Conservation (phyloP, 2,888 invertebrate genomes). For the Lithophane leautieri region DNA sequence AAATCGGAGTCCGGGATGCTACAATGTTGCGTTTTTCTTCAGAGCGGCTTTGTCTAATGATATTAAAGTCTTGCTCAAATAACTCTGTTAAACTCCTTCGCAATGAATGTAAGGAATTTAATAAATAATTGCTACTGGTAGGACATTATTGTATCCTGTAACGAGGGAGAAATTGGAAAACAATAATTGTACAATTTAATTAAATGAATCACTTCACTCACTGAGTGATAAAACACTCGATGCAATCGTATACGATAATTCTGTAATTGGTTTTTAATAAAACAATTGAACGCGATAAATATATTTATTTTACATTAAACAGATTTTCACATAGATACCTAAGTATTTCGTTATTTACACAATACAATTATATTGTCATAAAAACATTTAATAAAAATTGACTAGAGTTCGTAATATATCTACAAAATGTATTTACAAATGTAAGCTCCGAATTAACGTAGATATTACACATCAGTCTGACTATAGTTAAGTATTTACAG, state of each 20-base stretch:
- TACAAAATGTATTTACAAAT: constrained; percentile 87
- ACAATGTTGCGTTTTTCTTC: constrained; percentile 72
- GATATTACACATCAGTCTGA: constrained; percentile 85
- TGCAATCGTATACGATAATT: not conserved
- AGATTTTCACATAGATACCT: constrained; percentile 81
- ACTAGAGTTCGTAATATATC: constrained; percentile 86
- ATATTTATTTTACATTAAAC: constrained; percentile 85
- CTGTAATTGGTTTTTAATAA: constrained; percentile 46
- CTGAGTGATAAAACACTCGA: not conserved
- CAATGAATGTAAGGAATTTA: constrained; percentile 42
- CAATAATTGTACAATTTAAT: not conserved
- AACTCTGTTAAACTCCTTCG: constrained; percentile 36
- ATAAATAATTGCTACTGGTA: constrained; percentile 18
- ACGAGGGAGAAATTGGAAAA: not conserved
- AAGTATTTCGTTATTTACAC: constrained; percentile 80
- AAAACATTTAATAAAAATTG: constrained; percentile 89
- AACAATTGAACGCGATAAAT: constrained; percentile 74
- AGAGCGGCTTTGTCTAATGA: constrained; percentile 62
- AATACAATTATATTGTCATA: constrained; percentile 89
- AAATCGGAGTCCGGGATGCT: constrained; percentile 71
- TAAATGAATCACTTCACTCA: not conserved
- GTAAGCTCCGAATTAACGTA: constrained; percentile 87
- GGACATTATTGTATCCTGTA: not conserved
- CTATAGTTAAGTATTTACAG: constrained; percentile 76
- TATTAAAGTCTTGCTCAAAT: constrained; percentile 63